These are phyloP conservation scores for Gymnorhina tibicen DNA, from an alignment of 2,113 vertebrate genomes.

Conservation along the genomic window DNA sequence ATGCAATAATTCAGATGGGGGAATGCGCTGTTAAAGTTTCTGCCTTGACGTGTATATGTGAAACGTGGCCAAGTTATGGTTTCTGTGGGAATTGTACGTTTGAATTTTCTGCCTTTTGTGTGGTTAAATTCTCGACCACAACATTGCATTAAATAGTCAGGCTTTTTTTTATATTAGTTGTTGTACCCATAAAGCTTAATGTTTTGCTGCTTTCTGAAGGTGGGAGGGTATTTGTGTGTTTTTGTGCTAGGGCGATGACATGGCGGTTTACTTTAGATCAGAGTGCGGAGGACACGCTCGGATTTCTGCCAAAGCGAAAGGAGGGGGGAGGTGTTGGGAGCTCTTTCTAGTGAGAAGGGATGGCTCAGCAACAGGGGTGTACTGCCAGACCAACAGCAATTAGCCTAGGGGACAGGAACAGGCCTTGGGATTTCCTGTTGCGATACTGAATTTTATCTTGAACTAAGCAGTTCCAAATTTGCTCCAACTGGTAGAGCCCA, in stretches of 20 bases:
- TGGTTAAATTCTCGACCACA: constrained; percentile 51
- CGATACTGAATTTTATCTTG: neutral
- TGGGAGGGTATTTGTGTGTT: constrained; percentile 40
- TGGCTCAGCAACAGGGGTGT: neutral
- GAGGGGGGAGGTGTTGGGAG: neutral
- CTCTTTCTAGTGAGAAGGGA: neutral
- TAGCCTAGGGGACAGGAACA: neutral
- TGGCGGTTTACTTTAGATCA: constrained; percentile 12
- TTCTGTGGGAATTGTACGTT: constrained; percentile 58
- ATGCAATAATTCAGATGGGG: neutral
- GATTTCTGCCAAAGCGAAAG: constrained; percentile 5
- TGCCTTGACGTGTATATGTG: constrained; percentile 39
- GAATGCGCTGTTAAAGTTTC: neutral
- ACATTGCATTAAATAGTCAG: constrained; percentile 41
- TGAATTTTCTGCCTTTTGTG: constrained; percentile 55
- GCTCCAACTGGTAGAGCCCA: neutral
- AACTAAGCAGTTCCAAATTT: neutral
- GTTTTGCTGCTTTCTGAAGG: constrained; percentile 45
- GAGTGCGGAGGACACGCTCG: neutral
- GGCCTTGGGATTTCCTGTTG: constrained; percentile 10
- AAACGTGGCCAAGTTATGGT: constrained; percentile 60
- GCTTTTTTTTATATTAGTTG: constrained; percentile 5
- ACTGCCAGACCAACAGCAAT: constrained; percentile 8
- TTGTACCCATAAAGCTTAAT: constrained; percentile 51
- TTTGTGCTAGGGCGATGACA: constrained; percentile 10